A percentile compares a stretch with the other conserved stretches of the same genome.
Evolutionary conservation across 2,113 vertebrate species (phyloP).

Genomic region (Psilopsiagon aurifrons): DNA sequence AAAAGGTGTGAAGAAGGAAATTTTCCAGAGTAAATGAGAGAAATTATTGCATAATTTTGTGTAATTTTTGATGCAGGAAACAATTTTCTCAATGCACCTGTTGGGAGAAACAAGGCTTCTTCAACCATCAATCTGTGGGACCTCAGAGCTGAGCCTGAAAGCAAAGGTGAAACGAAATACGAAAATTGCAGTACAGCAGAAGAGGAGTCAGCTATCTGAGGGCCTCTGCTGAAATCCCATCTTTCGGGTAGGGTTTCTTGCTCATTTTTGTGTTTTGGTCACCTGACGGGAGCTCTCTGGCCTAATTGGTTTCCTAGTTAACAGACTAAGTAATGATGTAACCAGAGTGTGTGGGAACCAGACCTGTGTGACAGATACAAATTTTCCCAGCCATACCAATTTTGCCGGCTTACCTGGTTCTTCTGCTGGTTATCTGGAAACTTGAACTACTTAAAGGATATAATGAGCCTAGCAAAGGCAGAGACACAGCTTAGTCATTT

Average conservation of each 20-base stretch:
- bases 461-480: constrained; percentile 74
- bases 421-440: constrained; percentile 92
- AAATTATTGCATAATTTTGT: constrained; percentile 68
- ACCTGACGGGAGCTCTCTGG: constrained; percentile 81
- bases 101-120: constrained; percentile 72
- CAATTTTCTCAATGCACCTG: constrained; percentile 79
- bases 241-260: constrained; percentile 89
- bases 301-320: constrained; percentile 87
- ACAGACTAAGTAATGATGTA: constrained; percentile 97
- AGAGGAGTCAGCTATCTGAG: constrained; percentile 92
- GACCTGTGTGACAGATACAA: constrained; percentile 91
- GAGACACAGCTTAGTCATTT: constrained; percentile 64
- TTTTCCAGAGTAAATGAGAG: constrained; percentile 20
- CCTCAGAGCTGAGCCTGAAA: constrained; percentile 91
- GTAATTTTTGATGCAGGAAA: constrained; percentile 75
- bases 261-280: constrained; percentile 90
- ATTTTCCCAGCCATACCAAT: constrained; percentile 92
- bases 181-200: constrained; percentile 94
- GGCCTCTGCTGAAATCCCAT: constrained; percentile 94
- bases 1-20: constrained; percentile 39
- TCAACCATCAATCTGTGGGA: constrained; percentile 85
- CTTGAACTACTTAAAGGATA: constrained; percentile 80
- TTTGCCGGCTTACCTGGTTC: constrained; percentile 85
- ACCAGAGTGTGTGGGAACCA: constrained; percentile 99
- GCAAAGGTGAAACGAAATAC: constrained; percentile 98